phyloP scores from a whole-genome alignment of 2,888 invertebrate species.

The Agriopis aurantiaria region DNA sequence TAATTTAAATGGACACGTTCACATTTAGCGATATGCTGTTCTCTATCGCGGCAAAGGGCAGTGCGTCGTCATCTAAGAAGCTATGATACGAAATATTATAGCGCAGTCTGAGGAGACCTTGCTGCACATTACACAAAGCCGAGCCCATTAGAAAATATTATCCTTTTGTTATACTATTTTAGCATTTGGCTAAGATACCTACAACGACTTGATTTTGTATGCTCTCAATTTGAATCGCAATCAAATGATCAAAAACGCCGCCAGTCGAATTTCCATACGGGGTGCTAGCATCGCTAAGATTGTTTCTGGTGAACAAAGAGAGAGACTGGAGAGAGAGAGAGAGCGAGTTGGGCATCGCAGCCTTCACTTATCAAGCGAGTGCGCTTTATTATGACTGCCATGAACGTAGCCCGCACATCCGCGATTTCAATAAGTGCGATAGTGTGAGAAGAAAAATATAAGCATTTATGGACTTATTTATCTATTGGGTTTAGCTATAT shows the following conservation, averaged over 20 bases:
- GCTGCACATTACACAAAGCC: neutral
- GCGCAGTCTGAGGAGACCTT: neutral
- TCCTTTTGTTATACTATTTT: neutral
- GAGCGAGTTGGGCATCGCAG: too few species aligned
- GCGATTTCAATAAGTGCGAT: too few species aligned
- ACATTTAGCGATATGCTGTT: neutral
- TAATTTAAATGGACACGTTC: too few species aligned
- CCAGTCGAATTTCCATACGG: neutral
- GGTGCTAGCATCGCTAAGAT: neutral
- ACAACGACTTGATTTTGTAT: neutral
- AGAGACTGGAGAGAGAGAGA: too few species aligned
- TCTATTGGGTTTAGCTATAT: constrained; percentile 14
- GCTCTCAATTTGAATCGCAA: neutral
- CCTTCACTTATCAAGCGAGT: too few species aligned
- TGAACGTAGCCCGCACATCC: too few species aligned
- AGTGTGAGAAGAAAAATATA: too few species aligned
- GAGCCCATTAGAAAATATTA: constrained; percentile 3
- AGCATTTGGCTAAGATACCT: neutral
- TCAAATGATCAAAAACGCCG: neutral
- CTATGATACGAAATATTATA: neutral
- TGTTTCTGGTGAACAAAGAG: too few species aligned
- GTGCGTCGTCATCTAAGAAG: neutral
- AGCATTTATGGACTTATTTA: neutral
- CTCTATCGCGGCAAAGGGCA: neutral
- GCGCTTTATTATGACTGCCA: too few species aligned